Evolutionary conservation across 2,797 vertebrate genomes (phyloP), one percentile per base, ranked within the genome.

Genomic region (Mallotus villosus): DNA sequence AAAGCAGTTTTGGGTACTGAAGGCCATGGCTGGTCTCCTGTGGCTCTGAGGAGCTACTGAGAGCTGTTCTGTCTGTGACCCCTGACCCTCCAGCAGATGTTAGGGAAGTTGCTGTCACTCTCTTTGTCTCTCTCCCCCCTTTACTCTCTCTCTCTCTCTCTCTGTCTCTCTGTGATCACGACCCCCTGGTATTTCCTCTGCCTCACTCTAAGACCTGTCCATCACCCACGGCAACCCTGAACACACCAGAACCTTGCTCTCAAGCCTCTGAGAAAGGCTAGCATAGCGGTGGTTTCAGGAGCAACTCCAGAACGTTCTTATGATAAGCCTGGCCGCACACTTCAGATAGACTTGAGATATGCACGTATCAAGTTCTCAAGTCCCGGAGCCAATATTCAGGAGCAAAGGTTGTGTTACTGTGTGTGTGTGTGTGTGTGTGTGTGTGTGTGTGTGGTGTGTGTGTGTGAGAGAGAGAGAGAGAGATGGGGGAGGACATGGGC

Each of bases 121-220:
- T 41, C 32, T 2, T 7, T 34, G 32, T 8, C 61, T 63, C 2
- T 0, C 5, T 57, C 72, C 11, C 41, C 41, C 41, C 11, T 41
- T 11, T 46, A 34, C 41, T 46, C 41, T 46, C 41, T 3, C 37
- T 11, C 37, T 9, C 37, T 11, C 37, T 11, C 37, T 41, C 9
- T 9, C 37, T 41, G 11, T 41, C 37, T 41, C 37, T 46, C 41
- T 46, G 41, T 46, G 14, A 14, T 46, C 41, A 14, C 41, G 14
- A 46, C 55, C 19, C n/a, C 2, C 24, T 64, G 55, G 53, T 67
- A 64, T 70, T 58, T 67, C 55, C 63, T 68, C 65, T 81, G 77
- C 61, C 76, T 75, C 27, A 60, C 75, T 61, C 78, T 75, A 63
- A 46, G 58, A 6, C 22, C 60, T n/a, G 53, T 51, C n/a, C 72